These are phyloP conservation scores for Laupala kohalensis DNA, from an alignment of 1,140 invertebrate species.

Conservation along the genomic window DNA sequence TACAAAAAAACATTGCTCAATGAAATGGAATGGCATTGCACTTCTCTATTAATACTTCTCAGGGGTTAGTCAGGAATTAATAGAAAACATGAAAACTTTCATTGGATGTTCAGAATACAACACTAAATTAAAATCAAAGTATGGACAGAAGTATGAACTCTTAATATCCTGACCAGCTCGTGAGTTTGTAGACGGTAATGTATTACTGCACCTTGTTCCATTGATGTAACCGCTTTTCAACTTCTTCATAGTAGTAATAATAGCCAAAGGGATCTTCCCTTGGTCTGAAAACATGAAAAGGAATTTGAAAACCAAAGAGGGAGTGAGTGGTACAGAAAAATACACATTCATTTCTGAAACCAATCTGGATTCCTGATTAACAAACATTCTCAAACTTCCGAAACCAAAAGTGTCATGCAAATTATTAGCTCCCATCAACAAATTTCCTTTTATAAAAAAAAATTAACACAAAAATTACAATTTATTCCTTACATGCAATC, in stretches of 20 bases:
- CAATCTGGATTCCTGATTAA: no score
- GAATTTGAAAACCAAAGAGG: neutral
- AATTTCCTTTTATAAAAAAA: neutral
- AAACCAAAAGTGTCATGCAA: neutral
- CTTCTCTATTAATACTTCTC: no score
- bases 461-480: neutral
- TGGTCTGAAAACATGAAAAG: conserved; percentile 54
- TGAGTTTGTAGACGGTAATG: no score
- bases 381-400: neutral
- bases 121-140: neutral
- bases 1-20: conserved; percentile 7
- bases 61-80: no score
- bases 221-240: conserved; percentile 97
- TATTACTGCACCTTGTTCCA: conserved; percentile 52
- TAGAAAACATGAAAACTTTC: no score
- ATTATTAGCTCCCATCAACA: neutral
- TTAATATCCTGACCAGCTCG: no score
- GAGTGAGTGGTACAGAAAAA: neutral
- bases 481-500: neutral
- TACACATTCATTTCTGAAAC: no score
- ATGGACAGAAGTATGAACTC: neutral
- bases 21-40: no score
- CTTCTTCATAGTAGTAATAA: conserved; percentile 97
- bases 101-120: no score
- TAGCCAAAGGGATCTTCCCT: conserved; percentile 78